Conservation (phyloP, 1,140 invertebrate species). For the Danaus melanippus region DNA sequence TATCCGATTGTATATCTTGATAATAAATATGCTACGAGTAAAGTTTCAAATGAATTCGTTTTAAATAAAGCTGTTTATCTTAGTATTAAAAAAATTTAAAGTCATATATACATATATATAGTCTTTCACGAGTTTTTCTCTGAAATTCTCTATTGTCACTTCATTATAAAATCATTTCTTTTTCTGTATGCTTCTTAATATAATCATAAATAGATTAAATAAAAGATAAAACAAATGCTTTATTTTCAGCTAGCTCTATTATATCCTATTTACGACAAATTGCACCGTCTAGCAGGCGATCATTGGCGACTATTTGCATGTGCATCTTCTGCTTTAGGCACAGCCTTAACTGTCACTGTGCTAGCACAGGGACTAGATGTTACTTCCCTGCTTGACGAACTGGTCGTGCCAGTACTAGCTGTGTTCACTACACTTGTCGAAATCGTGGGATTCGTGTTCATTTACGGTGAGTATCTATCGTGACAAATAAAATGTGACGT, state of each 20-base stretch:
- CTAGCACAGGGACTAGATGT: constrained; percentile 41
- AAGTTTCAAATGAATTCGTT: too few species aligned
- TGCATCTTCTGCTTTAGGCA: constrained; percentile 48
- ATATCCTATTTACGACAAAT: constrained; percentile 53
- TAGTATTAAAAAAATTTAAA: too few species aligned
- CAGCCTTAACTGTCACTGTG: constrained; percentile 46
- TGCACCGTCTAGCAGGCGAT: constrained; percentile 44
- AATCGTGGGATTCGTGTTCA: constrained; percentile 57
- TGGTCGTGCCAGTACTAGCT: constrained; percentile 45
- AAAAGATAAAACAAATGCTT: too few species aligned
- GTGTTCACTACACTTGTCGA: constrained; percentile 48
- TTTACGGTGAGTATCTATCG: constrained; percentile 45
- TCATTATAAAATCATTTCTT: constrained; percentile 18
- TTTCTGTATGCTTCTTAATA: constrained; percentile 1
- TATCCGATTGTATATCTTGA: constrained; percentile 19
- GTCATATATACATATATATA: too few species aligned
- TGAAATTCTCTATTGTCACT: too few species aligned
- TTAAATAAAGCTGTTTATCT: too few species aligned
- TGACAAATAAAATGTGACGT: neutral
- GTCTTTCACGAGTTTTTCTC: too few species aligned
- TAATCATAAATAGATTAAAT: neutral
- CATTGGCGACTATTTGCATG: constrained; percentile 53
- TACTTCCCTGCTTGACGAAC: constrained; percentile 43
- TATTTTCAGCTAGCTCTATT: constrained; percentile 51
- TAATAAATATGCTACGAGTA: too few species aligned